Conservation (phyloP, 2,113 vertebrate genomes). For the Sorex fumeus region DNA sequence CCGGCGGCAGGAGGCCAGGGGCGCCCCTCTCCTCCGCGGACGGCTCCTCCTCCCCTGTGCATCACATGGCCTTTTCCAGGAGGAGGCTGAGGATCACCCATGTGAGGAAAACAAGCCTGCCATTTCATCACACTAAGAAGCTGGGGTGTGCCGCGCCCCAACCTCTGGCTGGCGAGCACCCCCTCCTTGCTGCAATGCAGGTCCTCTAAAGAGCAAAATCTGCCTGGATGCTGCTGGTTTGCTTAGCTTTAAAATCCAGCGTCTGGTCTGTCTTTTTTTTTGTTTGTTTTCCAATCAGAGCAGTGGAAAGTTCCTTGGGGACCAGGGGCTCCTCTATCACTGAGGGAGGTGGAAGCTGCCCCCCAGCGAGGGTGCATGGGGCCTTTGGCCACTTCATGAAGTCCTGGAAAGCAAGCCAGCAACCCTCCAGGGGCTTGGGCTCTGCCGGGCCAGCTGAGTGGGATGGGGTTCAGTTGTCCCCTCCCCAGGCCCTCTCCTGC, state of each 20-base stretch:
- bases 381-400: conserved; percentile 19
- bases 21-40: neutral
- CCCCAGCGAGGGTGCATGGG: neutral
- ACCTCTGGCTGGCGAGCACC: conserved; percentile 35
- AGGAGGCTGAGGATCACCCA: conserved; percentile 1
- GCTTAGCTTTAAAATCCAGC: conserved; percentile 64
- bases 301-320: neutral
- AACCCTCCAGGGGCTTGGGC: conserved; percentile 11
- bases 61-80: conserved; percentile 9
- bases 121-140: conserved; percentile 18
- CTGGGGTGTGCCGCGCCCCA: conserved; percentile 25
- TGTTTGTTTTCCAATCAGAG: neutral
- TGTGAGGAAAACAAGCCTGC: neutral
- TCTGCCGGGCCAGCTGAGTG: neutral
- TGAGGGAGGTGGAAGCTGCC: neutral
- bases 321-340: neutral
- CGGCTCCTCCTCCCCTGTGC: neutral
- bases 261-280: conserved; percentile 38
- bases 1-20: neutral
- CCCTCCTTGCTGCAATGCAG: conserved; percentile 78
- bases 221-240: neutral
- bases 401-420: neutral
- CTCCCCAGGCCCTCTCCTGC: neutral
- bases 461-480: neutral
- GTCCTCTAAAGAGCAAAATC: conserved; percentile 59